Evolutionary conservation across 2,797 vertebrate species (phyloP), one percentile per base, ranked within the genome.

Genomic region (Myoxocephalus aenaeus): DNA sequence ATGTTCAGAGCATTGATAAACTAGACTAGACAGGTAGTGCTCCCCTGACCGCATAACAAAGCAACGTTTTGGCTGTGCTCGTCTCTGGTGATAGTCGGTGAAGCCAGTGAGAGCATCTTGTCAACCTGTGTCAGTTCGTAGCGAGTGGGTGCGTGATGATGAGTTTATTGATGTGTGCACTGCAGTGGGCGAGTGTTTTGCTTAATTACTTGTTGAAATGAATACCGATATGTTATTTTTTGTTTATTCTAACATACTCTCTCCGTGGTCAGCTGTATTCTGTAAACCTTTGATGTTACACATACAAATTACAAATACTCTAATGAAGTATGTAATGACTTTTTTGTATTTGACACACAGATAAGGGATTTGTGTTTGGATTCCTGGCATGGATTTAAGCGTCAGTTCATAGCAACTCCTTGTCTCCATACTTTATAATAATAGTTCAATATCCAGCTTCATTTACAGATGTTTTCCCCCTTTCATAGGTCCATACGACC

Each of bases 121-220:
- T 80, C 77, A 48, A 27, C 59, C 36, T 65, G 57, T 73, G 57
- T 73, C 57, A 42, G 56, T 75, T 68, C 10, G 20, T 56, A 44
- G 40, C 0, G 25, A 79, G 70, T 75, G 70, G 73, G 63, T 51
- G 57, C 2, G 3, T 32, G 63, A 61, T 61, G 73, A 80, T 63
- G 69, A 53, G 4, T 64, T 74, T 68, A 44, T 56, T 75, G 77
- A 65, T 69, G 42, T 75, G 58, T 56, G 59, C n/a, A 44, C 38
- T 34, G 59, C 66, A 67, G 69, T 77, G 77, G 74, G 77, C 15
- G 27, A 76, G 40, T 84, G 74, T 70, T 81, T 77, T 56, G 32
- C 65, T 65, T 75, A 73, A 85, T 83, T 65, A 77, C 58, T 69
- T 59, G 54, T 66, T 77, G 65, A 70, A 73, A 73, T 80, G 17